These are phyloP conservation scores for Oscheius sp. DNA, from an alignment of 2,888 invertebrate species.

Conservation along the genomic window DNA sequence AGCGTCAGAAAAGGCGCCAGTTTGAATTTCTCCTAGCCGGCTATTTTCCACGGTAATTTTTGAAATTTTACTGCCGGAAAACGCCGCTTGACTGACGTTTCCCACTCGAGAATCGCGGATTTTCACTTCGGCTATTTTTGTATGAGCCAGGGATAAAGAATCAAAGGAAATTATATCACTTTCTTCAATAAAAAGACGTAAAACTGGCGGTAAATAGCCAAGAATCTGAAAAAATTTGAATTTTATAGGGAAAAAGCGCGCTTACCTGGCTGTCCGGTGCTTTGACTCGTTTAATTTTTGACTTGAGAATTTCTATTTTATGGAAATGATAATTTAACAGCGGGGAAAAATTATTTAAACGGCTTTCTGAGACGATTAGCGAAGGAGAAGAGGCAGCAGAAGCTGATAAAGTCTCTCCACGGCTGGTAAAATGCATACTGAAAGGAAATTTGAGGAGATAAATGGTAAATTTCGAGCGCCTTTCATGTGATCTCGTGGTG, in stretches of 20 bases:
- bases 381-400: background rate
- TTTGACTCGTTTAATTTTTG: constrained; percentile 14
- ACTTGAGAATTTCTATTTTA: background rate
- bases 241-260: background rate
- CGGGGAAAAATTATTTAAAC: constrained; percentile 17
- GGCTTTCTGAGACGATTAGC: background rate
- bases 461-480: too few species aligned
- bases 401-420: constrained; percentile 8
- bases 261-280: constrained; percentile 22
- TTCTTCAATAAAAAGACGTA: constrained; percentile 20
- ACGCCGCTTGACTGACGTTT: constrained; percentile 10
- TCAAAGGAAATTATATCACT: constrained; percentile 13
- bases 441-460: background rate
- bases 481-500: background rate
- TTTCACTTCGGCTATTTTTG: constrained; percentile 10
- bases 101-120: constrained; percentile 12
- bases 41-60: constrained; percentile 18
- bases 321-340: constrained; percentile 8
- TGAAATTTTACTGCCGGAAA: constrained; percentile 24
- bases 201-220: background rate
- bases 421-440: constrained; percentile 18
- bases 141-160: constrained; percentile 23
- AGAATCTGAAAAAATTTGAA: background rate
- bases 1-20: constrained; percentile 14
- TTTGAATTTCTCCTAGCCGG: constrained; percentile 1